Evolutionary conservation across 2,888 invertebrate genomes (phyloP), one percentile per base, ranked within the genome.

Genomic region (Hecatera dysodea): DNA sequence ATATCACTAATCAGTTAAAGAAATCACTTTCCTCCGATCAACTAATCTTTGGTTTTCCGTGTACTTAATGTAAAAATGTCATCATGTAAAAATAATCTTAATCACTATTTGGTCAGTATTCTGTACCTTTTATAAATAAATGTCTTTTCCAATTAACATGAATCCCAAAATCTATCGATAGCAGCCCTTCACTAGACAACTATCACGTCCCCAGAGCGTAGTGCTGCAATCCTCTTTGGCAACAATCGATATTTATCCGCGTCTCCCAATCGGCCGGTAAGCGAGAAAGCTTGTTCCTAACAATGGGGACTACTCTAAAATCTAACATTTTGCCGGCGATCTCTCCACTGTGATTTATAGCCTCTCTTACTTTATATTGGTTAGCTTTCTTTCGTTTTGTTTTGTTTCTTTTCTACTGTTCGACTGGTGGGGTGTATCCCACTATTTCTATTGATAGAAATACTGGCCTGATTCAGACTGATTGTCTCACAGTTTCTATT

Each of bases 211-310:
- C 92, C 76, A 83, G 91, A 91, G 92, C 89, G 84, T 87, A 88
- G 90, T 87, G 88, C 83, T 85, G 86, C 91, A 91, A 92, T 93
- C 92, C 92, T 90, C 91, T 93, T 93, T 92, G 81, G 72, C 67
- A 81, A 88, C 89, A 91, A 93, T 92, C 94, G 93, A 94, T 95
- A 91, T 89, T 89, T 90, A 92, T 90, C 90, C 86, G 85, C 87
- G 89, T 86, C 90, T 87, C 84, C 75, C 89, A 89, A 90, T 90
- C 87, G 85, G 67, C 81, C 79, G 81, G 90, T 93, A 93, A 94
- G 92, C 92, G 93, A 92, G 91, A 90, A 93, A 92, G 92, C 93
- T 92, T 93, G 93, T 94, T 90, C 75, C 36, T 52, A 82, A 77
- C 86, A 89, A 87, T 80, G 33, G 80, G 77, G 75, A 80, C 66